Conservation (phyloP, 2,797 vertebrate species). For the Tauraco hartlaubi region DNA sequence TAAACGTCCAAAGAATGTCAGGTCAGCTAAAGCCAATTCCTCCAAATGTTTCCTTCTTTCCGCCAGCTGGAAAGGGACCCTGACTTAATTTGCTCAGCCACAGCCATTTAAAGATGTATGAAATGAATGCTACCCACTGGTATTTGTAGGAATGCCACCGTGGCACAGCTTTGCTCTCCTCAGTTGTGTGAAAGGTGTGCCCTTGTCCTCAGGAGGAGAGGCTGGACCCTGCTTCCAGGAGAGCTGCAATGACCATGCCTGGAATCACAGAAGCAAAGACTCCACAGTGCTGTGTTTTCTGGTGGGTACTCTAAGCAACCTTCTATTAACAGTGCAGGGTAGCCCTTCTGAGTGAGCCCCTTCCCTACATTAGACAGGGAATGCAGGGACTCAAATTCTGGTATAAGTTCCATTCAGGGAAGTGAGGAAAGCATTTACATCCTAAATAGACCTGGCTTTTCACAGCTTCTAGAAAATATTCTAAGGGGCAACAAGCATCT, state of each 20-base stretch:
- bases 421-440: neutral
- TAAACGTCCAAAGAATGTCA: neutral
- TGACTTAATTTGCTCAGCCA: neutral
- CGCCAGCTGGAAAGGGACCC: neutral
- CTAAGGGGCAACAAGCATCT: neutral
- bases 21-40: neutral
- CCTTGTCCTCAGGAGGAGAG: neutral
- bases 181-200: neutral
- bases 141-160: neutral
- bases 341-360: neutral
- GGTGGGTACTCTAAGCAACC: neutral
- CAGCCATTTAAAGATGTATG: neutral
- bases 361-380: neutral
- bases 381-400: neutral
- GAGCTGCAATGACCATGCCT: neutral
- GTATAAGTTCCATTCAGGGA: neutral
- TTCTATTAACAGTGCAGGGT: neutral
- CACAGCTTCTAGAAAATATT: neutral
- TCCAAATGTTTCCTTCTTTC: neutral
- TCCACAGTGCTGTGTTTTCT: neutral
- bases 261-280: neutral
- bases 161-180: rapidly evolving
- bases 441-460: neutral
- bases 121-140: neutral
- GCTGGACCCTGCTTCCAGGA: neutral